Base-by-base conservation (phyloP, 2,113 vertebrate species). In the Chlorodrepanis virens region DNA sequence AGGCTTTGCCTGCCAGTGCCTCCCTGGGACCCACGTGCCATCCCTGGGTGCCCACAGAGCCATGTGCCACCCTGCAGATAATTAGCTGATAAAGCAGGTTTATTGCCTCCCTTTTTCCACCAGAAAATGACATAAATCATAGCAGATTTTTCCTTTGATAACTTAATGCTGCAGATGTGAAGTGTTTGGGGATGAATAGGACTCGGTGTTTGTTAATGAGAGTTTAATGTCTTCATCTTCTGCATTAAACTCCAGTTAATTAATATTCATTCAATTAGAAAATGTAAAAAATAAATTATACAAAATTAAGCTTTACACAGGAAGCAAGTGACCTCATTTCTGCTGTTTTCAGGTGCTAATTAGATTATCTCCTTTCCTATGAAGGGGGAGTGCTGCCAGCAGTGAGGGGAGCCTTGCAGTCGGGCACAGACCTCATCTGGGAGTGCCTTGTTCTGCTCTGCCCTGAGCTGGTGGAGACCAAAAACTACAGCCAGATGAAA, bases 231-330 rank as follows among this genome's bases (percentile, higher is more conserved):
- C 97, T 97, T 97, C 97, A 97, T 97, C 92, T 96, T 97, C 90
- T 85, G 89, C 83, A 57, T 88, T 87, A 94, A 96, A 89, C 87
- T 87, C 83, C 40, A 81, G 90, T 86, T 96, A 96, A 98, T 97
- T 98, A 98, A 98, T 97, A 98, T 94, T 97, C 92, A 94, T 95
- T 96, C 94, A 93, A 96, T 98, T 98, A 97, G 95, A 96, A 97
- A 97, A 97, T 83, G 90, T 92, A 97, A 90, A 96, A 96, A 96
- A 95, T 97, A 96, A 96, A 96, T 96, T 96, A 94, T 86, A 87
- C 79, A 94, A 93, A 95, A 95, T 97, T 94, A 95, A 96, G 74
- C 92, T 93, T 95, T 96, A 97, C 69, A 92, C 84, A 87, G 92
- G 91, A 97, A 96, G 83, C 83, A 87, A 79, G 90, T 97, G 96